These are phyloP conservation scores for Caenorhabditis sp. DNA, from an alignment of 2,888 invertebrate genomes.

Conservation along the genomic window DNA sequence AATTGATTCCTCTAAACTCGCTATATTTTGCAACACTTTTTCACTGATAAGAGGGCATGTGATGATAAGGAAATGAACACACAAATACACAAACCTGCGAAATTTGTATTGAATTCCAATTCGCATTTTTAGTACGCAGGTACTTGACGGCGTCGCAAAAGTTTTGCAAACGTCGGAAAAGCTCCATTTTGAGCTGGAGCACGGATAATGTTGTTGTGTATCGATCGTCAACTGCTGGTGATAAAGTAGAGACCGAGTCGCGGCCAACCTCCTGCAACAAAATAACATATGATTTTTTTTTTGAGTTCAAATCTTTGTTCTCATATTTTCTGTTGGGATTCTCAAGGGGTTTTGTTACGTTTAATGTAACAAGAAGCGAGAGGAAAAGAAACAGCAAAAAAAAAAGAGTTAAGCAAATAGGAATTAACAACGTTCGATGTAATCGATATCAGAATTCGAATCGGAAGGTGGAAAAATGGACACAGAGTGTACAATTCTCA, in stretches of 20 bases:
- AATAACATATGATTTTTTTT: background rate
- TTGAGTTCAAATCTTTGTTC: background rate
- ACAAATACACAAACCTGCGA: conserved; percentile 35
- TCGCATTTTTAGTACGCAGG: conserved; percentile 42
- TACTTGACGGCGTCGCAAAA: conserved; percentile 63
- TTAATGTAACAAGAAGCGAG: background rate
- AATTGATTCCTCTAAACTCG: conserved; percentile 8
- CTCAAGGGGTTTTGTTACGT: background rate
- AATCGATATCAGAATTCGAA: background rate
- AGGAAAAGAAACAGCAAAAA: background rate
- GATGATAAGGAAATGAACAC: background rate
- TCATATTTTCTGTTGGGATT: background rate
- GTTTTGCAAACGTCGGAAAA: conserved; percentile 61
- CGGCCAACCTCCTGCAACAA: conserved; percentile 57
- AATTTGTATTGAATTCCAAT: conserved; percentile 52
- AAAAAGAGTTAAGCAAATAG: background rate
- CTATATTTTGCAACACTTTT: background rate
- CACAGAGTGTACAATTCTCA: background rate
- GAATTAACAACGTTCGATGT: background rate
- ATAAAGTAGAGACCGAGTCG: conserved; percentile 44
- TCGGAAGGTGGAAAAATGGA: background rate
- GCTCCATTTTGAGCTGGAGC: conserved; percentile 53
- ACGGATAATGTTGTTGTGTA: conserved; percentile 41
- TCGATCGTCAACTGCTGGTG: conserved; percentile 48
- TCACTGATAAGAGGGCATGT: too few species aligned